phyloP scores from a whole-genome alignment of 2,113 vertebrate species.

The Tichodroma muraria region DNA sequence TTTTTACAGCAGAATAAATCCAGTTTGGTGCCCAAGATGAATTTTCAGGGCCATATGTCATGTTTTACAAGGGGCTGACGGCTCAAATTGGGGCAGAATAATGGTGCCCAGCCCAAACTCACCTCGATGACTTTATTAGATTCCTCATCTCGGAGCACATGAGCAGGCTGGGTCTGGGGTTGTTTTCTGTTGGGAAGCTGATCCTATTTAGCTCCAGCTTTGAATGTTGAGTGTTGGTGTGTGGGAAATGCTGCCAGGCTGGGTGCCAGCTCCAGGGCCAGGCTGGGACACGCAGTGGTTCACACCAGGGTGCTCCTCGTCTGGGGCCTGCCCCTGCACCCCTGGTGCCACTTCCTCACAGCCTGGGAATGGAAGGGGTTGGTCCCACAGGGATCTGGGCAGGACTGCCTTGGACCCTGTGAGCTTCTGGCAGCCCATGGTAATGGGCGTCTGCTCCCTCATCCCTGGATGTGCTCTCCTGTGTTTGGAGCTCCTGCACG shows the following conservation, averaged over 20 bases:
- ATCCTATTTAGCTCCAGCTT: neutral
- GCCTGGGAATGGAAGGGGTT: neutral
- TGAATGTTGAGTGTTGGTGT: neutral
- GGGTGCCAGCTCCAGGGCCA: neutral
- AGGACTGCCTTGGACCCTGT: neutral
- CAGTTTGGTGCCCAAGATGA: conserved; percentile 36
- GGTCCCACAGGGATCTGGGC: neutral
- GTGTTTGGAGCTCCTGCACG: accelerated
- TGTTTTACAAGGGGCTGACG: conserved; percentile 51
- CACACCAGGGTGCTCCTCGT: neutral
- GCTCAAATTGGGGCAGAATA: conserved; percentile 30
- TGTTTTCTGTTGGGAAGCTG: neutral
- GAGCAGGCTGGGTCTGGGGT: neutral
- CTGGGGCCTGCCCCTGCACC: too few relatives aligned
- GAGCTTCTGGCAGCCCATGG: neutral
- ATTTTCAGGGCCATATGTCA: conserved; percentile 20
- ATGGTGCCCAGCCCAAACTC: conserved; percentile 7
- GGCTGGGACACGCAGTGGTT: neutral
- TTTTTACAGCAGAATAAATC: conserved; percentile 53
- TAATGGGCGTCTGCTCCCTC: neutral
- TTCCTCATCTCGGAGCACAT: neutral
- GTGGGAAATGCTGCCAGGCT: neutral
- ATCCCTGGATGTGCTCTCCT: neutral
- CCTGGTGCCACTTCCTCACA: too few relatives aligned
- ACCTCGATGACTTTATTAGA: neutral